These are phyloP conservation scores for Molanna angustata DNA, from an alignment of 2,888 invertebrate species.

Conservation along the genomic window DNA sequence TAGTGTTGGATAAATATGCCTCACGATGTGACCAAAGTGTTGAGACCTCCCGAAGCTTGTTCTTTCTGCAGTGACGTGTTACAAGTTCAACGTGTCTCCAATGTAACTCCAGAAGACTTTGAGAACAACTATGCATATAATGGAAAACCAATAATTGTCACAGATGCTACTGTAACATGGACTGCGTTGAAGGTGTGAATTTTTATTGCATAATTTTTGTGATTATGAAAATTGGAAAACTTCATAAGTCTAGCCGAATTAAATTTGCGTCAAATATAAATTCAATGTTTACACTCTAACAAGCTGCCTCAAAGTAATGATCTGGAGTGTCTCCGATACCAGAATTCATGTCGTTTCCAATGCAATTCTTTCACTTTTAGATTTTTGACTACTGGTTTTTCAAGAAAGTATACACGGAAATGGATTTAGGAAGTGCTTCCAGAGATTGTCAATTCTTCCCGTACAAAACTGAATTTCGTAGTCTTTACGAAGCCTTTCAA, in stretches of 20 bases:
- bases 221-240: no score
- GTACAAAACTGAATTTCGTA: conserved; percentile 82
- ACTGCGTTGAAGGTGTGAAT: conserved; percentile 68
- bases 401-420: conserved; percentile 67
- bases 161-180: conserved; percentile 81
- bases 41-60: conserved; percentile 81
- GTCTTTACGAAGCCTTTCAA: conserved; percentile 75
- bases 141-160: conserved; percentile 78
- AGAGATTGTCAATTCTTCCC: conserved; percentile 90
- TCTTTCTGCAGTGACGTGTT: conserved; percentile 68
- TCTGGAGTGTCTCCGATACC: no score
- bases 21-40: conserved; percentile 40
- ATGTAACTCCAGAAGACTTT: conserved; percentile 67
- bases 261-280: no score
- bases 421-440: conserved; percentile 52
- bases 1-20: conserved; percentile 31
- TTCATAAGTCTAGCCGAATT: no score
- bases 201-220: no score
- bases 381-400: conserved; percentile 82
- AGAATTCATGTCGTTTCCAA: no score
- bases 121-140: conserved; percentile 73
- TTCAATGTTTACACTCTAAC: no score
- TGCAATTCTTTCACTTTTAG: conserved; percentile 42
- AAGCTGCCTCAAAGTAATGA: no score
- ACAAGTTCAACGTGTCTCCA: conserved; percentile 62